Conservation (phyloP, 2,797 vertebrate species). For the Glossophaga mutica region DNA sequence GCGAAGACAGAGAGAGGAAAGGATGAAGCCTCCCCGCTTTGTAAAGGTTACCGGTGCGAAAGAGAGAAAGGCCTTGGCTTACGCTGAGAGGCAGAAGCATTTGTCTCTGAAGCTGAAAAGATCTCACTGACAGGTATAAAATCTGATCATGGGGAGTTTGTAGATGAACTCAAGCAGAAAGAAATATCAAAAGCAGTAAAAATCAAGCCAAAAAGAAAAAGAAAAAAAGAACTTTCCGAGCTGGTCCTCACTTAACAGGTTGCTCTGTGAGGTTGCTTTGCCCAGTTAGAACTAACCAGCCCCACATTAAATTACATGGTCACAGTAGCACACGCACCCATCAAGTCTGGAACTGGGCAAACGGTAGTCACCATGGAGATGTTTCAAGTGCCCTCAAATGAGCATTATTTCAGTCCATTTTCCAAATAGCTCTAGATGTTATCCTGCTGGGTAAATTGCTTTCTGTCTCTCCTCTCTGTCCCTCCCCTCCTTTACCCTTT, state of each 20-base stretch:
- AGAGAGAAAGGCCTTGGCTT: not conserved
- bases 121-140: slow-evolving; percentile 39
- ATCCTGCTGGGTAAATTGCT: not conserved
- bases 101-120: slow-evolving; percentile 44
- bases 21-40: not conserved
- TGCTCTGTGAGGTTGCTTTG: not conserved
- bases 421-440: slow-evolving; percentile 25
- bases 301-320: not conserved
- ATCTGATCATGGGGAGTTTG: slow-evolving; percentile 54
- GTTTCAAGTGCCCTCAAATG: not conserved
- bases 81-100: slow-evolving; percentile 20
- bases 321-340: not conserved
- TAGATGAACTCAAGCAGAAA: slow-evolving; percentile 43
- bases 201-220: slow-evolving; percentile 47
- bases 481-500: not conserved
- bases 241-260: not conserved
- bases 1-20: slow-evolving; percentile 27
- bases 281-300: not conserved
- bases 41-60: not conserved
- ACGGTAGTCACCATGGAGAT: not conserved
- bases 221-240: not conserved
- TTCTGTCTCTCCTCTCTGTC: not conserved
- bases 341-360: not conserved
- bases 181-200: slow-evolving; percentile 62
- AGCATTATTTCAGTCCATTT: slow-evolving; percentile 31